These are phyloP conservation scores for Dysdera silvatica DNA, from an alignment of 1,140 invertebrate species.

Conservation along the genomic window DNA sequence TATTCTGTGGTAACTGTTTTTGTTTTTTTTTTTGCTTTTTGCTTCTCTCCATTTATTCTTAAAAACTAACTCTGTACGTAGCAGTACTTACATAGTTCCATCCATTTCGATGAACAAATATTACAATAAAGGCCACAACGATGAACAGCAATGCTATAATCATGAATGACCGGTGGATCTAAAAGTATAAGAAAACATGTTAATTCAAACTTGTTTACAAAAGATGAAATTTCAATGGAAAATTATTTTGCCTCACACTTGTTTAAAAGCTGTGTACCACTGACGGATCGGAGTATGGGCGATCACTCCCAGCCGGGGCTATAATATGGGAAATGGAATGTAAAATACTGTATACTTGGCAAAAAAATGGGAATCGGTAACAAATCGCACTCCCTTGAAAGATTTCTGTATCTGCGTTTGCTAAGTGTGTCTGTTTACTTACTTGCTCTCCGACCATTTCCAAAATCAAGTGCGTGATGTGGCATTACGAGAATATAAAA, in stretches of 20 bases:
- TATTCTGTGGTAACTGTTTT: too few relatives aligned
- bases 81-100: slow-evolving; percentile 51
- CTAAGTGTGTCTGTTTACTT: too few relatives aligned
- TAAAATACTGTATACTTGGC: neutral
- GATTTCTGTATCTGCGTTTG: too few relatives aligned
- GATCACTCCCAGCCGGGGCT: neutral
- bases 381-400: too few relatives aligned
- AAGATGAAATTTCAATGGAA: slow-evolving; percentile 7
- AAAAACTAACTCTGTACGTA: neutral
- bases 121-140: slow-evolving; percentile 65
- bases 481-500: too few relatives aligned
- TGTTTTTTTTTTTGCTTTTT: too few relatives aligned
- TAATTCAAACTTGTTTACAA: neutral
- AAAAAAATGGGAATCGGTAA: neutral
- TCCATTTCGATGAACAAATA: slow-evolving; percentile 71
- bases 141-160: slow-evolving; percentile 70
- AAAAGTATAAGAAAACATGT: slow-evolving; percentile 32
- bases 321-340: neutral
- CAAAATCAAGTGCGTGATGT: too few relatives aligned
- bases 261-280: neutral
- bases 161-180: slow-evolving; percentile 82
- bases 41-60: too few relatives aligned
- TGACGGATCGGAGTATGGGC: neutral
- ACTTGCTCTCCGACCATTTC: too few relatives aligned
- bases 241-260: neutral